Conservation (phyloP, 2,888 invertebrate genomes). For the Cordilura impudica region DNA sequence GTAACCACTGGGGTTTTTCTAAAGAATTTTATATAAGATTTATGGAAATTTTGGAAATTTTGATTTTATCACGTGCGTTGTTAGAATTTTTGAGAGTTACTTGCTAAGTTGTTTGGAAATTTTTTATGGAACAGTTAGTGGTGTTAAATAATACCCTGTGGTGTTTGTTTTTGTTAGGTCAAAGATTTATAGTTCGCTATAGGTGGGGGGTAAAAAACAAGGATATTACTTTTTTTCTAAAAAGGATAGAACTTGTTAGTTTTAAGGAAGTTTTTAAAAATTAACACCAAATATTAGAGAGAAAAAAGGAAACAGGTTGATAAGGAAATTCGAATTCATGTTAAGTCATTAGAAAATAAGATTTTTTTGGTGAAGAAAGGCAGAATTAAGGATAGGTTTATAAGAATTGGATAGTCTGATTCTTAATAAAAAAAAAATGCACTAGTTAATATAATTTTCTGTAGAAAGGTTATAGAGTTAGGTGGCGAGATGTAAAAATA, state of each 20-base stretch:
- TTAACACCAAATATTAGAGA: slow-evolving; percentile 17
- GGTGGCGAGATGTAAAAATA: too few species aligned
- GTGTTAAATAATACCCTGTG: slow-evolving; percentile 22
- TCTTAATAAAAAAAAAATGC: too few species aligned
- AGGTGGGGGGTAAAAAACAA: not conserved
- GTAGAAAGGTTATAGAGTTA: too few species aligned
- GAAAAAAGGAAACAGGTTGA: slow-evolving; percentile 21
- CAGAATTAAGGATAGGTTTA: too few species aligned
- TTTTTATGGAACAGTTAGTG: slow-evolving; percentile 19
- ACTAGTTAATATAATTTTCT: too few species aligned
- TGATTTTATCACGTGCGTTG: not conserved
- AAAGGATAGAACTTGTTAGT: not conserved
- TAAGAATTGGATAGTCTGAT: too few species aligned
- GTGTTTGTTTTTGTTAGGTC: slow-evolving; percentile 23
- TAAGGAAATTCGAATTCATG: too few species aligned
- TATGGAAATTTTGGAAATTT: not conserved
- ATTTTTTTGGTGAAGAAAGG: too few species aligned
- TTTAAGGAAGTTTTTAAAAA: slow-evolving; percentile 22
- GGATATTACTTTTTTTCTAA: not conserved
- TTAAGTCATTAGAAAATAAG: too few species aligned
- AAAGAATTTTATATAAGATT: not conserved
- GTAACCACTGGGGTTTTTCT: slow-evolving; percentile 17
- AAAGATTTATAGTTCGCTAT: slow-evolving; percentile 19
- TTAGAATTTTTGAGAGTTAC: slow-evolving; percentile 17
- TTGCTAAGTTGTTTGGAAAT: slow-evolving; percentile 16